A percentile compares a stretch with the other conserved stretches of the same genome.
phyloP scores from a whole-genome alignment of 2,113 vertebrate genomes.

The Cinclus mexicanus region DNA sequence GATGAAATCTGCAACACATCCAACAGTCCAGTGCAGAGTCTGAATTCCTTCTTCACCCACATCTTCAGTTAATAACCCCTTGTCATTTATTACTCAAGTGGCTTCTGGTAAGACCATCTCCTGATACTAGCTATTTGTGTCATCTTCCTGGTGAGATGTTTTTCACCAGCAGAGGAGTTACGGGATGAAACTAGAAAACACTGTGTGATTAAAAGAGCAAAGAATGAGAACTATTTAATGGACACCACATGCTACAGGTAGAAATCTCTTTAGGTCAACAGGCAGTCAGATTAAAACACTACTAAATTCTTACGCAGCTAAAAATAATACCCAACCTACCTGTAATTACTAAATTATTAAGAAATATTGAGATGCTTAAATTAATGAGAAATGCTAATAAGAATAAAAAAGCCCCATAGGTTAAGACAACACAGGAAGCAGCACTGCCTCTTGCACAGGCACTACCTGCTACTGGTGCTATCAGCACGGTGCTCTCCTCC shows the following conservation, averaged over 20 bases:
- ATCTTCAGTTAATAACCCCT: not conserved
- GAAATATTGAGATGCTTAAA: not conserved
- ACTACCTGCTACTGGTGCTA: not conserved
- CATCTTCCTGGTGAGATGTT: not conserved
- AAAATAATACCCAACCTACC: not conserved
- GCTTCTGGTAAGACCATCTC: not conserved
- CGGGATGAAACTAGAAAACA: not conserved
- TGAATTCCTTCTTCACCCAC: not conserved
- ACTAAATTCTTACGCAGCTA: not conserved
- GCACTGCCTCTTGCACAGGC: not conserved
- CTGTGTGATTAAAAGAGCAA: not conserved
- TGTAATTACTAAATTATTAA: not conserved
- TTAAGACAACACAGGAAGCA: not conserved
- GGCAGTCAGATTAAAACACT: not conserved
- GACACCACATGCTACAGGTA: not conserved
- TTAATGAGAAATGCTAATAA: not conserved
- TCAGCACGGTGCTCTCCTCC: rapidly evolving
- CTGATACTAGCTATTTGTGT: not conserved
- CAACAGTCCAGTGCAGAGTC: not conserved
- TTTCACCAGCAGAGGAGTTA: not conserved
- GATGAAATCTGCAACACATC: not conserved
- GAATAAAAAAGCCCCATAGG: not conserved
- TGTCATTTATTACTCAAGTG: not conserved
- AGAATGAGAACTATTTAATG: not conserved
- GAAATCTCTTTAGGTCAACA: not conserved